These are phyloP conservation scores for Dendrolimus kikuchii DNA, from an alignment of 1,140 invertebrate genomes.

Conservation along the genomic window DNA sequence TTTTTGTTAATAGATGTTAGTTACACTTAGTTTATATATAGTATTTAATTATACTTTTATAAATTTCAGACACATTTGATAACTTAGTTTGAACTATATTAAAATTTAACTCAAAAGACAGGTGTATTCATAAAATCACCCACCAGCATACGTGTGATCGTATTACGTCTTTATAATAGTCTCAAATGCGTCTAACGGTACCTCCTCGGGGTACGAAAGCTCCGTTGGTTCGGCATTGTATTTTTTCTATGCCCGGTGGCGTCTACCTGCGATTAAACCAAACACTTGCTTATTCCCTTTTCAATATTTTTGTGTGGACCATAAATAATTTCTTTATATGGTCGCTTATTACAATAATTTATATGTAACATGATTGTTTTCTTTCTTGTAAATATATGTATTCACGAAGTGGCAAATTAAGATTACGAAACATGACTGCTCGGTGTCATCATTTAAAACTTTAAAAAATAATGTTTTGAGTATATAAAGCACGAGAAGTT, in stretches of 20 bases:
- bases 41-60: too few species aligned
- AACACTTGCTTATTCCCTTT: conserved; percentile 37
- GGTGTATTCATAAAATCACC: too few species aligned
- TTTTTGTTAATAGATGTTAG: too few species aligned
- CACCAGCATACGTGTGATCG: conserved; percentile 12
- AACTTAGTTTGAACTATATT: too few species aligned
- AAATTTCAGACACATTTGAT: too few species aligned
- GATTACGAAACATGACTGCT: background rate
- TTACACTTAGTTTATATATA: too few species aligned
- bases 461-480: conserved; percentile 2
- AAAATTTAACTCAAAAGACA: too few species aligned
- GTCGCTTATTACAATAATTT: too few species aligned
- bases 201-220: conserved; percentile 29
- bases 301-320: conserved; percentile 31
- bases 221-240: conserved; percentile 20
- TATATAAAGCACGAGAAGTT: conserved; percentile 38
- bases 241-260: conserved; percentile 24
- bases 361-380: too few species aligned
- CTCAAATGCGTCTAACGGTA: conserved; percentile 53
- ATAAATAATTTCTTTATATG: conserved; percentile 28
- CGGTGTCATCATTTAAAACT: background rate
- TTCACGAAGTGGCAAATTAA: background rate
- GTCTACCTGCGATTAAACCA: conserved; percentile 49
- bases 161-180: conserved; percentile 39
- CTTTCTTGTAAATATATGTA: too few species aligned